Evolutionary conservation across 2,888 invertebrate genomes (phyloP), one percentile per base, ranked within the genome.

Genomic region (Ceraclea dissimilis): DNA sequence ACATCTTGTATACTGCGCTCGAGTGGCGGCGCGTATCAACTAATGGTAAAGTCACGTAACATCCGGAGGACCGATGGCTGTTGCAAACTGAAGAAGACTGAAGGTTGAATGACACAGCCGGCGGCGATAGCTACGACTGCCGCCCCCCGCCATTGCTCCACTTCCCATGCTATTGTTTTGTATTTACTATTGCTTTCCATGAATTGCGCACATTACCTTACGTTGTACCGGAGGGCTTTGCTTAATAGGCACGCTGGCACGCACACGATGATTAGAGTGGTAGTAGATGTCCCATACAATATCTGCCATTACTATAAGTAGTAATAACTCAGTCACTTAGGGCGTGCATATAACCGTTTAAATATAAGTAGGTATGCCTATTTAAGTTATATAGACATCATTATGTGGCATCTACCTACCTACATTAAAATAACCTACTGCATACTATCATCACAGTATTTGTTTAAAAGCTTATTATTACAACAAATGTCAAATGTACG

Each of bases 71-170:
- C 54, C 44, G 55, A 22, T 21, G 26, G 55, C 26, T 55, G 55
- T 43, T 33, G 55, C 50, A 50, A 50, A 43, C 46, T 43, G 52
- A 51, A 33, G 52, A 47, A 51, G 44, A 58, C 59, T 56, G 52
- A 58, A 57, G 59, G 51, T 46, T 44, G 57, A 51, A 54, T 51
- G 51, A 56, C 56, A 50, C 50, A 47, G 53, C 52, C 51, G 50
- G 20, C 57, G 60, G 60, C 62, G 62, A 60, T 60, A 61, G 62
- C 59, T 57, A 52, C 60, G 59, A 62, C 62, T 64, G 65, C 65
- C 65, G 66, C 66, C 66, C 66, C 64, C 66, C 65, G 60, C 63
- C 63, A 63, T 63, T 68, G 67, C 65, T 66, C 68, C 69, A 72
- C 63, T 66, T 67, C 67, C 67, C 67, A 67, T 66, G 65, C 66